These are phyloP conservation scores for Polylopha cassiicola DNA, from an alignment of 2,888 invertebrate species.

Conservation along the genomic window DNA sequence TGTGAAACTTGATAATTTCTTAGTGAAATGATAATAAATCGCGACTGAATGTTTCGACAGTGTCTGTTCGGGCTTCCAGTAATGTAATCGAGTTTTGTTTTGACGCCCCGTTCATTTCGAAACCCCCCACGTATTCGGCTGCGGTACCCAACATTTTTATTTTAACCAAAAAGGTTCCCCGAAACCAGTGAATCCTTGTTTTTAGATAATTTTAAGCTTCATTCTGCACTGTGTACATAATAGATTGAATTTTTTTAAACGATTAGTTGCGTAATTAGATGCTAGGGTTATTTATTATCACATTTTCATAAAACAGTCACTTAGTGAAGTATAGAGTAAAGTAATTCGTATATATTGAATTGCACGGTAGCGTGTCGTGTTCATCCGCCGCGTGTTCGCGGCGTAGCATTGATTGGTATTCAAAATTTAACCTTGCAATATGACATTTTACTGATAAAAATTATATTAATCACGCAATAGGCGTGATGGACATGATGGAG, in stretches of 20 bases:
- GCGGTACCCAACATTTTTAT: conserved; percentile 19
- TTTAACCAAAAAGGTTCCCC: conserved; percentile 14
- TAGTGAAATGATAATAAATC: conserved; percentile 70
- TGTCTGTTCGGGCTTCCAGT: conserved; percentile 76
- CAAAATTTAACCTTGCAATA: conserved; percentile 42
- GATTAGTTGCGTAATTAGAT: conserved; percentile 54
- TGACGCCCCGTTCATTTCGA: conserved; percentile 41
- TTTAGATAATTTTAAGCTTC: conserved; percentile 38
- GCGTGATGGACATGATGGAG: conserved; percentile 25
- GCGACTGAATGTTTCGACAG: conserved; percentile 71
- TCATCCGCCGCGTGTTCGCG: conserved; percentile 26
- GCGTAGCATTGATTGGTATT: conserved; percentile 20
- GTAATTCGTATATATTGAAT: conserved; percentile 23
- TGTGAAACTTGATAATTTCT: conserved; percentile 60
- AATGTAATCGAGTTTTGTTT: conserved; percentile 58
- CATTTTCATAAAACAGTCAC: conserved; percentile 38
- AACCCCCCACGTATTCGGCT: conserved; percentile 23
- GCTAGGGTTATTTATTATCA: conserved; percentile 60
- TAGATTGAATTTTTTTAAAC: conserved; percentile 40
- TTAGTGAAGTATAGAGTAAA: conserved; percentile 30
- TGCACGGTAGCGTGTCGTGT: conserved; percentile 23
- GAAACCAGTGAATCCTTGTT: conserved; percentile 57
- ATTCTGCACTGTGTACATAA: conserved; percentile 64
- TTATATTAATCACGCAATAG: conserved; percentile 14
- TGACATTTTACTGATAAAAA: conserved; percentile 25